Conservation (phyloP, 2,888 invertebrate genomes). For the Tolmerus cingulatus region DNA sequence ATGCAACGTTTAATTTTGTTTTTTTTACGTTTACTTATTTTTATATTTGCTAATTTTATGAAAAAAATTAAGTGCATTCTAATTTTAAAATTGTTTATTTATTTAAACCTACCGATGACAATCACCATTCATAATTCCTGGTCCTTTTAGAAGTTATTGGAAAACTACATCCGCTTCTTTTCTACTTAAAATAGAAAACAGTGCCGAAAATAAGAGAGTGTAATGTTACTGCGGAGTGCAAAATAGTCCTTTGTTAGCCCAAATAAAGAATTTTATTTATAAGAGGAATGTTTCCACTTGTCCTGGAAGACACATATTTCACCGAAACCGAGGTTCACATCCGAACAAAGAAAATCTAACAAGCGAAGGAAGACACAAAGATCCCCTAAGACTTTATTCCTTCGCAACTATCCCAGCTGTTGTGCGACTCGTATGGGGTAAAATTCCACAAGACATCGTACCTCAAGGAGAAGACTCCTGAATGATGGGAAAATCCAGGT, state of each 20-base stretch:
- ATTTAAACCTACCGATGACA: no score
- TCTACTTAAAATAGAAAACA: not conserved
- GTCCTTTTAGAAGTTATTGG: no score
- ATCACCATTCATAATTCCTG: no score
- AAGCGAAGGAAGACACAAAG: not conserved
- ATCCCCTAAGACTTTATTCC: not conserved
- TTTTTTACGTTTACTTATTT: no score
- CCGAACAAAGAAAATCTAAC: not conserved
- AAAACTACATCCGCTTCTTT: no score
- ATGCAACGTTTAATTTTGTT: no score
- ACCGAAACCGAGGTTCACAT: not conserved
- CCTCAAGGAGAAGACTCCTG: not conserved
- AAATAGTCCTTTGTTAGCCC: not conserved
- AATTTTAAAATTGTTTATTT: no score
- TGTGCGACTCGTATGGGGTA: not conserved
- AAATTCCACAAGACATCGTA: not conserved
- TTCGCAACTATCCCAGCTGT: not conserved
- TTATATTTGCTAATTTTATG: no score
- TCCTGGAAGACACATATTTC: not conserved
- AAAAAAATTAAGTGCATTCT: no score
- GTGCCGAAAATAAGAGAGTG: not conserved
- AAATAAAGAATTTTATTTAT: not conserved
- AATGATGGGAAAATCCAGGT: not conserved
- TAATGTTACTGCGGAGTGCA: not conserved
- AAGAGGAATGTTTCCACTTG: not conserved